Percentiles rank a stretch among this genome's conserved stretches.
Evolutionary conservation across 2,888 invertebrate species (phyloP).

Genomic region (Opisthograptis luteolata): DNA sequence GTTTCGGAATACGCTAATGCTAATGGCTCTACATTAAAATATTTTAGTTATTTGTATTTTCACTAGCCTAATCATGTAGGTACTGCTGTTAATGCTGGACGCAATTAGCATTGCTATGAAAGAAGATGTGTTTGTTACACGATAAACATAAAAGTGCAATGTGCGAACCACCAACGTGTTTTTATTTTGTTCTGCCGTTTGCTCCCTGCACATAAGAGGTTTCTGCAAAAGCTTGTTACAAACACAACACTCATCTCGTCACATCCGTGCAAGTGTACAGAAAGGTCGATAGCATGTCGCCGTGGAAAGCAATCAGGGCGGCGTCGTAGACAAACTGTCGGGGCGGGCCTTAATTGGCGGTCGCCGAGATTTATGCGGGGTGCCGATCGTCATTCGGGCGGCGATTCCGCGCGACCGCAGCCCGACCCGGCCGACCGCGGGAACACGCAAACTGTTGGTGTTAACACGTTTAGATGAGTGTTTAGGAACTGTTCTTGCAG

Average conservation of each 20-base stretch:
- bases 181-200: too few relatives aligned
- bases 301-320: slow-evolving; percentile 82
- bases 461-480: slow-evolving; percentile 17
- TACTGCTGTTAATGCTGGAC: too few relatives aligned
- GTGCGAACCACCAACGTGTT: too few relatives aligned
- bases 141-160: too few relatives aligned
- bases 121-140: too few relatives aligned
- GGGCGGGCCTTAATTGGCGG: slow-evolving; percentile 82
- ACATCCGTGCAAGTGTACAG: slow-evolving; percentile 26
- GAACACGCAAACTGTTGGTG: slow-evolving; percentile 30
- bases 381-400: slow-evolving; percentile 72
- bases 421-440: slow-evolving; percentile 42
- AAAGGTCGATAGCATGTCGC: slow-evolving; percentile 37
- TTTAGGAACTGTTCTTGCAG: slow-evolving; percentile 5
- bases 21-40: too few relatives aligned
- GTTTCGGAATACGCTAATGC: too few relatives aligned
- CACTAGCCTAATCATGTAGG: too few relatives aligned
- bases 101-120: too few relatives aligned
- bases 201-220: too few relatives aligned
- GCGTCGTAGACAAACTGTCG: slow-evolving; percentile 83
- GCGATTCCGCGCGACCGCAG: slow-evolving; percentile 56
- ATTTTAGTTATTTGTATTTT: too few relatives aligned
- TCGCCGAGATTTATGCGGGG: slow-evolving; percentile 82
- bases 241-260: slow-evolving; percentile 16
- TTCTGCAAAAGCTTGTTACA: neutral